Evolutionary conservation across 2,113 vertebrate species (phyloP).

Genomic region (Odobenus rosmarus): DNA sequence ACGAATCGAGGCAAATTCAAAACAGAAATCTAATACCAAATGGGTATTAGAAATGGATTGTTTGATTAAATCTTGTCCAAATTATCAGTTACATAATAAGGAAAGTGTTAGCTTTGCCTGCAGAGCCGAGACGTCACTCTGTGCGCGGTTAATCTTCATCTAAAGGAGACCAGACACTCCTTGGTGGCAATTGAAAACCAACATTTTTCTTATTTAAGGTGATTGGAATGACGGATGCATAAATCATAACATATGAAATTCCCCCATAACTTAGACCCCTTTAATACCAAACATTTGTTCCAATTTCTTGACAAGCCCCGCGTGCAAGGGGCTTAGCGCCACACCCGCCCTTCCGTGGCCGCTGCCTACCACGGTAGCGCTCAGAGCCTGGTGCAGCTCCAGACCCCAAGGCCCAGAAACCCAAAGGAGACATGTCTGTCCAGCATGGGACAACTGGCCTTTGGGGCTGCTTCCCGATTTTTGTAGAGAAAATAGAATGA

Average conservation of each 20-base stretch:
- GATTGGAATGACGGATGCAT: slow-evolving; percentile 82
- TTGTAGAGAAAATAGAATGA: neutral
- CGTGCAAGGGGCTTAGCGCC: neutral
- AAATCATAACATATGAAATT: slow-evolving; percentile 80
- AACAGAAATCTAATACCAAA: slow-evolving; percentile 58
- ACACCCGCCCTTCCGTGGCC: neutral
- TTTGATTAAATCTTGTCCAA: slow-evolving; percentile 75
- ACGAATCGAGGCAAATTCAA: neutral
- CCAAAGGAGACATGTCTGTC: accelerated
- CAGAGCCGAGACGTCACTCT: slow-evolving; percentile 69
- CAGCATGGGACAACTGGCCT: accelerated
- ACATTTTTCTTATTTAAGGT: slow-evolving; percentile 83
- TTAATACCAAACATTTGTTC: slow-evolving; percentile 81
- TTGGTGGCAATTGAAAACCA: slow-evolving; percentile 74
- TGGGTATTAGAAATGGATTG: neutral
- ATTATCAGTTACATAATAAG: slow-evolving; percentile 57
- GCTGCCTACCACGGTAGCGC: accelerated
- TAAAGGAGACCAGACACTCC: slow-evolving; percentile 78
- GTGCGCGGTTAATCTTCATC: slow-evolving; percentile 67
- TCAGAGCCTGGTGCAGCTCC: accelerated
- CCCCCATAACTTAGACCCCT: slow-evolving; percentile 45
- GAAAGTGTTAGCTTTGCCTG: slow-evolving; percentile 66
- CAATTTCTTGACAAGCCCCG: slow-evolving; percentile 41
- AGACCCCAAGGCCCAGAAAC: neutral
- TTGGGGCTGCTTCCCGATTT: accelerated